Conservation (phyloP, 2,797 vertebrate species). For the Poeciliopsis turneri region DNA sequence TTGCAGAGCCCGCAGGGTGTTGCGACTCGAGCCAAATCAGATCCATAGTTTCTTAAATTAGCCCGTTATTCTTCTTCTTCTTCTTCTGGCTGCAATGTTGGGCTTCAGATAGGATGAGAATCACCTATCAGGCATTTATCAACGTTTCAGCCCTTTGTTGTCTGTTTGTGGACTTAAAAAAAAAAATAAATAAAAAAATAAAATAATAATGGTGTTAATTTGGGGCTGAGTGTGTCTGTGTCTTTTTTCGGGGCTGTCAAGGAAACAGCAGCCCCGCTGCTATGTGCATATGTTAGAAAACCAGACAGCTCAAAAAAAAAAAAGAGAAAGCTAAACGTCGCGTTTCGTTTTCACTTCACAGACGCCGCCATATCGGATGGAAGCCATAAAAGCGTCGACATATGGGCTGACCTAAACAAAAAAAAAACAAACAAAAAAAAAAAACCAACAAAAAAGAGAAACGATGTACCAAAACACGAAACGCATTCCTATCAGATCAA, state of each 20-base stretch:
- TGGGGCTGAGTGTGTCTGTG: constrained; percentile 19
- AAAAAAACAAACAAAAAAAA: background rate
- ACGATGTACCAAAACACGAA: background rate
- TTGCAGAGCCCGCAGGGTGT: constrained; percentile 37
- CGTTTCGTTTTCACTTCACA: constrained; percentile 16
- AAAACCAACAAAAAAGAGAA: background rate
- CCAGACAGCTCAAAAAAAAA: background rate
- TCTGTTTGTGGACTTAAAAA: constrained; percentile 6
- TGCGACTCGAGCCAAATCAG: constrained; percentile 2
- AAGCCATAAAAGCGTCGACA: constrained; percentile 17
- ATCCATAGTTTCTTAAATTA: constrained; percentile 23
- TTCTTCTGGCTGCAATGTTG: background rate
- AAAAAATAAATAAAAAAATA: too few species aligned
- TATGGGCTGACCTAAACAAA: background rate
- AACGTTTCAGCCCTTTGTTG: constrained; percentile 42
- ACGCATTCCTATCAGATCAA: background rate
- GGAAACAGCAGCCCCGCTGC: constrained; percentile 67
- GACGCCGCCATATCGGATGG: constrained; percentile 42
- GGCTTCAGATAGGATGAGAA: background rate
- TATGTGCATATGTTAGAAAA: constrained; percentile 48
- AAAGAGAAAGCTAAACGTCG: constrained; percentile 21
- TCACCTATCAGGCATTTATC: background rate
- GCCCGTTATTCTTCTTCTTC: background rate
- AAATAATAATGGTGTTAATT: constrained; percentile 9
- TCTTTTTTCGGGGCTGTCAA: constrained; percentile 62